These are phyloP conservation scores for Intoshia linei DNA, from an alignment of 1,140 invertebrate genomes.

Conservation along the genomic window DNA sequence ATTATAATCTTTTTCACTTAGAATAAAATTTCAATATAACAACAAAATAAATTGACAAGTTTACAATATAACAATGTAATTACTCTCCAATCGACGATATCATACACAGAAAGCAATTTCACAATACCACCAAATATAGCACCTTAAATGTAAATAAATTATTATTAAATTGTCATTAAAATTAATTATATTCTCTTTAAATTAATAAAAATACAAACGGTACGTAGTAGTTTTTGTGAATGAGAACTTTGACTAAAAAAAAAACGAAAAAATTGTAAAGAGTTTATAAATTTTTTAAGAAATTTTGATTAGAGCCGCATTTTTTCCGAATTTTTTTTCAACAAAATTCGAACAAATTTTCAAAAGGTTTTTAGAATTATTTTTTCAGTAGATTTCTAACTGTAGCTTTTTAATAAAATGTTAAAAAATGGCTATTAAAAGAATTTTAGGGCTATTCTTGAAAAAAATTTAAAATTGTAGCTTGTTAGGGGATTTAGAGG, in stretches of 20 bases:
- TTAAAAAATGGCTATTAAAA: neutral
- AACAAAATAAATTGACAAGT: neutral
- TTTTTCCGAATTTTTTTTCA: neutral
- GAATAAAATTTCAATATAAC: neutral
- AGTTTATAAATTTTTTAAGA: neutral
- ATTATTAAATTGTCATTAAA: too few species aligned
- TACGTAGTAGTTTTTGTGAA: too few species aligned
- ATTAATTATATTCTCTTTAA: too few species aligned
- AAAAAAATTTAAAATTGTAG: too few species aligned
- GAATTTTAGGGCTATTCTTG: too few species aligned
- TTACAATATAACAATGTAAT: slow-evolving; percentile 2
- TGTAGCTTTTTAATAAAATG: neutral
- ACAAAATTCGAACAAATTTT: neutral
- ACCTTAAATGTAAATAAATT: slow-evolving; percentile 27
- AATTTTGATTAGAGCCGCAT: too few species aligned
- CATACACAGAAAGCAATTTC: slow-evolving; percentile 46
- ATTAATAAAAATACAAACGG: too few species aligned
- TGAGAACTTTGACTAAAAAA: too few species aligned
- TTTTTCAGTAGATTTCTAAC: neutral
- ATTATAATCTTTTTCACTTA: neutral
- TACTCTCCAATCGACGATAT: slow-evolving; percentile 53
- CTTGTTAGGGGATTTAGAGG: too few species aligned
- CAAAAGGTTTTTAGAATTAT: neutral
- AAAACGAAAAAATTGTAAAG: slow-evolving; percentile 2
- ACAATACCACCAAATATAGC: slow-evolving; percentile 58